A percentile compares a stretch with the other conserved stretches of the same genome.
These are phyloP conservation scores for Zaprionus vittiger DNA, from an alignment of 1,140 invertebrate species.

Conservation along the genomic window DNA sequence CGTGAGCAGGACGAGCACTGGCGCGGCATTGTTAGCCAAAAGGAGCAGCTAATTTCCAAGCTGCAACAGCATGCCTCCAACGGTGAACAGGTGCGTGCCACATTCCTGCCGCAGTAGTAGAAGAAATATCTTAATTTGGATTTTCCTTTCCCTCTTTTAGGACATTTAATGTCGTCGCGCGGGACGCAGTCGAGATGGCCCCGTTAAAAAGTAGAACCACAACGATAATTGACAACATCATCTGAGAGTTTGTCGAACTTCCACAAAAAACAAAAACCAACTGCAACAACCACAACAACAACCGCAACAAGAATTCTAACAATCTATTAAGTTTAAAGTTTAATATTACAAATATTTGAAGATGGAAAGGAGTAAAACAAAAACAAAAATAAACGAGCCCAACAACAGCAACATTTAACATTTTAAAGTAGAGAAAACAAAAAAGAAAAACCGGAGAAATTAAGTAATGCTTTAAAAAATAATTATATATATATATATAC, in stretches of 20 bases:
- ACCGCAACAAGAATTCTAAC: conserved; percentile 68
- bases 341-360: conserved; percentile 52
- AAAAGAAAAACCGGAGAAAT: conserved; percentile 39
- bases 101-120: neutral
- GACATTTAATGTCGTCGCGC: conserved; percentile 80
- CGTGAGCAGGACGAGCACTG: conserved; percentile 81
- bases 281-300: conserved; percentile 54
- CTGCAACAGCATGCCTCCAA: conserved; percentile 80
- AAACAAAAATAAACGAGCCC: conserved; percentile 47
- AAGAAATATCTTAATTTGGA: neutral
- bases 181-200: neutral
- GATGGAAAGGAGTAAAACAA: conserved; percentile 26
- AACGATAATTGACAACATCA: conserved; percentile 70
- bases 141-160: conserved; percentile 30
- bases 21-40: conserved; percentile 77
- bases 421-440: conserved; percentile 70
- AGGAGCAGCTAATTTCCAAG: conserved; percentile 75
- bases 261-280: conserved; percentile 49
- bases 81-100: conserved; percentile 67
- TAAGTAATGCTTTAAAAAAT: conserved; percentile 70
- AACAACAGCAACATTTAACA: conserved; percentile 77
- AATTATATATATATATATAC: conserved; percentile 66
- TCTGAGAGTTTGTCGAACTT: conserved; percentile 70
- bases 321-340: conserved; percentile 81
- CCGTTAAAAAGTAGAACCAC: conserved; percentile 49